Percentiles rank a stretch among this genome's conserved stretches.
These are phyloP conservation scores for Hesperophylax magnus DNA, from an alignment of 1,140 invertebrate species.

Conservation along the genomic window DNA sequence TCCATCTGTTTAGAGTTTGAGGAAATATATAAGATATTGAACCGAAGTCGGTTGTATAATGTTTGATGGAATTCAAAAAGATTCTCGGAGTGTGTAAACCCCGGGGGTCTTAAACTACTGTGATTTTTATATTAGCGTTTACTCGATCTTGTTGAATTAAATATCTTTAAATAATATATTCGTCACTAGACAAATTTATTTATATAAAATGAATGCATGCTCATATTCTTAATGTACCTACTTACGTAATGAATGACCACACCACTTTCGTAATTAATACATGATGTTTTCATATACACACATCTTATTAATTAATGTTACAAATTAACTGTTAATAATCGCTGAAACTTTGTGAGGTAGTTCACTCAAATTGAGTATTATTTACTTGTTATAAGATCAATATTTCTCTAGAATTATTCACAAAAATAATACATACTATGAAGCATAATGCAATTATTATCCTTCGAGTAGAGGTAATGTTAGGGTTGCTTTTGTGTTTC, in stretches of 20 bases:
- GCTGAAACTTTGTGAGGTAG: neutral
- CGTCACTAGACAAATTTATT: neutral
- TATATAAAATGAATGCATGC: slow-evolving; percentile 4
- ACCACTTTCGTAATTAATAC: slow-evolving; percentile 9
- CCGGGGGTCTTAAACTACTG: neutral
- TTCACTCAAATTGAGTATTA: neutral
- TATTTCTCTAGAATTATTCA: slow-evolving; percentile 45
- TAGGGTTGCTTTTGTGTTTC: slow-evolving; percentile 27
- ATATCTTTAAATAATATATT: slow-evolving; percentile 15
- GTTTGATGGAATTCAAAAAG: slow-evolving; percentile 3
- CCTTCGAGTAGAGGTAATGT: neutral
- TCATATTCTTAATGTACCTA: slow-evolving; percentile 7
- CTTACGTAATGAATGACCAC: slow-evolving; percentile 7
- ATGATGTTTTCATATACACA: slow-evolving; percentile 13
- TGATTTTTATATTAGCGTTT: slow-evolving; percentile 22
- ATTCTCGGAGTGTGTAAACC: neutral
- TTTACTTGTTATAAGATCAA: slow-evolving; percentile 9
- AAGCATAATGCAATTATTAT: neutral
- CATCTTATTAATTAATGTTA: slow-evolving; percentile 1
- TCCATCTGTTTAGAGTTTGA: too few species aligned
- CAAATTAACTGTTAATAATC: neutral
- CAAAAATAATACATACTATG: neutral
- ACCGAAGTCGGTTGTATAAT: too few species aligned
- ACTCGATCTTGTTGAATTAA: slow-evolving; percentile 10
- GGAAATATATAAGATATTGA: too few species aligned